Evolutionary conservation across 2,888 invertebrate genomes (phyloP).

Genomic region (Pammene fasciana): DNA sequence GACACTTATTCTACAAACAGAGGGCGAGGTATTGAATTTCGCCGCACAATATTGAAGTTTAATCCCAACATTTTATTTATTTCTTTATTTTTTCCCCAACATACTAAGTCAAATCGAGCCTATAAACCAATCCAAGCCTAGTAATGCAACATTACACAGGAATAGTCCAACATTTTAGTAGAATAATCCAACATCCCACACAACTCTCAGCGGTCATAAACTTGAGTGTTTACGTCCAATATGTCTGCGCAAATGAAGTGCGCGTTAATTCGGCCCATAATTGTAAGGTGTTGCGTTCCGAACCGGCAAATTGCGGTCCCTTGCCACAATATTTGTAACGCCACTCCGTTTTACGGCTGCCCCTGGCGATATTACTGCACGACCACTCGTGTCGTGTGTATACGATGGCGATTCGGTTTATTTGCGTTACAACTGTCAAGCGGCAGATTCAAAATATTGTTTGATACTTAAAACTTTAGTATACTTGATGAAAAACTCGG

Average conservation of each 20-base stretch:
- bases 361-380: constrained; percentile 19
- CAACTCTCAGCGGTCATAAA: constrained; percentile 27
- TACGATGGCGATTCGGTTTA: constrained; percentile 7
- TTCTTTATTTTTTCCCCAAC: no score
- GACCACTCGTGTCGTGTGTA: constrained; percentile 6
- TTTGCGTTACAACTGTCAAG: constrained; percentile 2
- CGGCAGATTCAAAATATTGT: constrained; percentile 1
- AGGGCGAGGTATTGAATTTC: no score
- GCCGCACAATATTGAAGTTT: no score
- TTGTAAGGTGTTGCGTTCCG: constrained; percentile 40
- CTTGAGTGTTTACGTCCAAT: constrained; percentile 41
- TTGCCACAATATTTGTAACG: constrained; percentile 36
- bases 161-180: not conserved
- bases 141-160: not conserved
- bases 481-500: no score
- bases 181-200: not conserved
- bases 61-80: no score
- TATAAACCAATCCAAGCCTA: no score
- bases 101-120: no score
- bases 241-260: constrained; percentile 31
- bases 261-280: constrained; percentile 34
- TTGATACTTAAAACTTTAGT: no score
- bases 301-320: constrained; percentile 40
- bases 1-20: no score
- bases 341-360: constrained; percentile 29